Percentiles rank a stretch among this genome's conserved stretches.
Evolutionary conservation across 2,888 invertebrate species (phyloP).

Genomic region (Oasisia sp.): DNA sequence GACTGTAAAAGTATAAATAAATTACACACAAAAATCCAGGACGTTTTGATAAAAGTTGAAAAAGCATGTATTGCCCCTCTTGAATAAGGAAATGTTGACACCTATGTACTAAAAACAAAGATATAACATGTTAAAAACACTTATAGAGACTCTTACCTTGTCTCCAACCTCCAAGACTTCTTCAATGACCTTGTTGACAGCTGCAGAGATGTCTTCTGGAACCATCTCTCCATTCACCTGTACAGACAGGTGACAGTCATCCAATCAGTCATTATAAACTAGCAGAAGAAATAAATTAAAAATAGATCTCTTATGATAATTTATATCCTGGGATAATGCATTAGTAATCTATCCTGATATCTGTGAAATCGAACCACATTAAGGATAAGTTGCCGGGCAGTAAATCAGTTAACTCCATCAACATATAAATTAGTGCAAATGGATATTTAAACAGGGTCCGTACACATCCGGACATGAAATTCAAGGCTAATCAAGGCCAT

Average conservation of each 20-base stretch:
- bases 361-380: background rate
- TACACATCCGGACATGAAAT: too few relatives aligned
- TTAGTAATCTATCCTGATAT: background rate
- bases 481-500: too few relatives aligned
- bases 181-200: background rate
- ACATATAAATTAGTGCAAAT: background rate
- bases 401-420: background rate
- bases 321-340: too few relatives aligned
- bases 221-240: conserved; percentile 17
- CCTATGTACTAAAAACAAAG: background rate
- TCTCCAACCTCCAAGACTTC: background rate
- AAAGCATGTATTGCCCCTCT: too few relatives aligned
- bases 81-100: too few relatives aligned
- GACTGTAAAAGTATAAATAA: too few relatives aligned
- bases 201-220: background rate
- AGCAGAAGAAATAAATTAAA: background rate
- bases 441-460: too few relatives aligned
- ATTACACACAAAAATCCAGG: too few relatives aligned
- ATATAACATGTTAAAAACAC: background rate
- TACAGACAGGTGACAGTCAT: background rate
- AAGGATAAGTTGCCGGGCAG: background rate
- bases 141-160: background rate
- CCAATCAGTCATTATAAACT: background rate
- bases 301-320: too few relatives aligned
- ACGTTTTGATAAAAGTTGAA: too few relatives aligned